Evolutionary conservation across 2,113 vertebrate genomes (phyloP).

Genomic region (Plecotus auritus): DNA sequence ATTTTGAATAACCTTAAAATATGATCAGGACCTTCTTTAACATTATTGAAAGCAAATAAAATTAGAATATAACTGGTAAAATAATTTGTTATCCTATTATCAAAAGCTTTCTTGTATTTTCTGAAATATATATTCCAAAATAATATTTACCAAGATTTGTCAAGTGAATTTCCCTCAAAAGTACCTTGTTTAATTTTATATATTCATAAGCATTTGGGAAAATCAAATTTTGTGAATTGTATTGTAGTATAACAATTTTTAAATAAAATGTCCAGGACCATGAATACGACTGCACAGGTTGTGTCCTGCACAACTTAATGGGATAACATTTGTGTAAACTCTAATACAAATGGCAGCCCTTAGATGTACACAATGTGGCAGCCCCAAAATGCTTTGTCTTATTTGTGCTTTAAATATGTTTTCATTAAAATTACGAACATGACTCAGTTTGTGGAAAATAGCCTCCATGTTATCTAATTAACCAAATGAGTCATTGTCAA

Average conservation of each 20-base stretch:
- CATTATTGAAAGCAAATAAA: background rate
- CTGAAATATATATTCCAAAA: background rate
- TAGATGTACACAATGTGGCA: background rate
- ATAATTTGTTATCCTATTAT: background rate
- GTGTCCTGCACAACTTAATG: background rate
- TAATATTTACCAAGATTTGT: background rate
- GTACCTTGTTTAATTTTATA: background rate
- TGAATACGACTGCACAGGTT: background rate
- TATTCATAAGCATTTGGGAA: background rate
- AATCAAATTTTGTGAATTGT: background rate
- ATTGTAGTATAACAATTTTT: background rate
- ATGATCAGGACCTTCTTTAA: background rate
- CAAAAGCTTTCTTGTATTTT: background rate
- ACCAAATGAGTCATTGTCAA: slow-evolving; percentile 18
- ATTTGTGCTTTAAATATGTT: background rate
- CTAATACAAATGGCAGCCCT: background rate
- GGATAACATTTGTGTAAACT: background rate
- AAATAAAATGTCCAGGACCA: background rate
- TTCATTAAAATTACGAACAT: background rate
- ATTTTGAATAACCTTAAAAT: background rate
- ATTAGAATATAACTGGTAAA: background rate
- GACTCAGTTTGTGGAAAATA: background rate
- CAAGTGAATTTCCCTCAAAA: background rate
- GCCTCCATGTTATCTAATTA: background rate
- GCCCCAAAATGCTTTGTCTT: background rate